A percentile compares a stretch with the other conserved stretches of the same genome.
Evolutionary conservation across 2,797 vertebrate genomes (phyloP).

Genomic region (Oreortyx pictus): DNA sequence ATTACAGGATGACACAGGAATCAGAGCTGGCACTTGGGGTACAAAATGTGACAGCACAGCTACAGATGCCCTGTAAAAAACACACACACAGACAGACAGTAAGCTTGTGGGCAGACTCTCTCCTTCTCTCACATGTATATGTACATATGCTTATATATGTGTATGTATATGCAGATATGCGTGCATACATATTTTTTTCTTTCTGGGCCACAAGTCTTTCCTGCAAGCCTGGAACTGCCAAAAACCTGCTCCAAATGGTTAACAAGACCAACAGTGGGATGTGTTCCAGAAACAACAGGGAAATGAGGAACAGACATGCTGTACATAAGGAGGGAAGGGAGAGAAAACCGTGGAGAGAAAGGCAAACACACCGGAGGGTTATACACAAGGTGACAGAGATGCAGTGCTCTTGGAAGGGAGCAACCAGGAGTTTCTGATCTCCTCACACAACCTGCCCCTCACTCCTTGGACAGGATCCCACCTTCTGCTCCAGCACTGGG

Average conservation of each 20-base stretch:
- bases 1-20: background rate
- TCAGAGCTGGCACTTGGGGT: background rate
- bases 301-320: background rate
- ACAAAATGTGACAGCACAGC: background rate
- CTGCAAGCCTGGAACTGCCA: constrained; percentile 34
- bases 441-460: background rate
- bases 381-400: background rate
- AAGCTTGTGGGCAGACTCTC: constrained; percentile 9
- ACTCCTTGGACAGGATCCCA: background rate
- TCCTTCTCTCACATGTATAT: constrained; percentile 26
- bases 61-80: background rate
- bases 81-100: fast-evolving
- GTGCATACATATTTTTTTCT: background rate
- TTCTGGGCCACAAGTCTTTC: background rate
- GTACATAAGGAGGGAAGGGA: background rate
- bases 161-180: background rate
- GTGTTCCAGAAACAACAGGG: background rate
- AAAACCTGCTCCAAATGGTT: background rate
- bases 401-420: background rate
- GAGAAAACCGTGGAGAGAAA: background rate
- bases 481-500: fast-evolving
- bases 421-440: background rate
- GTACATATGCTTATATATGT: background rate
- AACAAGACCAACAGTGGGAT: background rate
- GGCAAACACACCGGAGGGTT: background rate